Evolutionary conservation across 2,797 vertebrate species (phyloP).

Genomic region (Diglossa cyanea): DNA sequence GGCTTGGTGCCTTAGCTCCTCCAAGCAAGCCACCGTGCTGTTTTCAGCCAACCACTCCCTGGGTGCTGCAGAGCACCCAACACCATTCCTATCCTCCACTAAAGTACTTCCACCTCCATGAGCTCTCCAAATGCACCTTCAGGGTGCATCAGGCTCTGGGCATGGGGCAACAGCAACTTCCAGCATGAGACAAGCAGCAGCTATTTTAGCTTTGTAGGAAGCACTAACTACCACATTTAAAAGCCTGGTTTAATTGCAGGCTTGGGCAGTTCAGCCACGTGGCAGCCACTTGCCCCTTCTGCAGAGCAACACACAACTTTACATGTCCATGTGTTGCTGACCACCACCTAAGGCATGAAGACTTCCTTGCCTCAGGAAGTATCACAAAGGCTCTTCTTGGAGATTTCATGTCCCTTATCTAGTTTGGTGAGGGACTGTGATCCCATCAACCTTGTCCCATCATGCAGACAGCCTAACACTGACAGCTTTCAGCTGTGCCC

Average conservation of each 20-base stretch:
- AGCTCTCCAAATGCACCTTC: not conserved
- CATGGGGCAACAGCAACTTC: not conserved
- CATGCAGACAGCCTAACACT: not conserved
- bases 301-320: not conserved
- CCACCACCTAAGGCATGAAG: not conserved
- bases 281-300: not conserved
- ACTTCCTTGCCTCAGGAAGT: not conserved
- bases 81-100: not conserved
- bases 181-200: not conserved
- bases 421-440: not conserved
- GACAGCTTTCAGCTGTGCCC: not conserved
- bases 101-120: not conserved
- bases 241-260: not conserved
- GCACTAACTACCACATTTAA: not conserved
- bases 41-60: not conserved
- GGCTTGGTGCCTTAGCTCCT: not conserved
- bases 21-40: not conserved
- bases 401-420: not conserved
- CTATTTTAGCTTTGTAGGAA: not conserved
- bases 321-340: fast-evolving
- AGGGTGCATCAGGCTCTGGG: not conserved
- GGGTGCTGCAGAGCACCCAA: not conserved
- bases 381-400: not conserved
- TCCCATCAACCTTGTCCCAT: not conserved
- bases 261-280: not conserved